These are phyloP conservation scores for Scaptomyza montana DNA, from an alignment of 1,140 invertebrate species.

Conservation along the genomic window DNA sequence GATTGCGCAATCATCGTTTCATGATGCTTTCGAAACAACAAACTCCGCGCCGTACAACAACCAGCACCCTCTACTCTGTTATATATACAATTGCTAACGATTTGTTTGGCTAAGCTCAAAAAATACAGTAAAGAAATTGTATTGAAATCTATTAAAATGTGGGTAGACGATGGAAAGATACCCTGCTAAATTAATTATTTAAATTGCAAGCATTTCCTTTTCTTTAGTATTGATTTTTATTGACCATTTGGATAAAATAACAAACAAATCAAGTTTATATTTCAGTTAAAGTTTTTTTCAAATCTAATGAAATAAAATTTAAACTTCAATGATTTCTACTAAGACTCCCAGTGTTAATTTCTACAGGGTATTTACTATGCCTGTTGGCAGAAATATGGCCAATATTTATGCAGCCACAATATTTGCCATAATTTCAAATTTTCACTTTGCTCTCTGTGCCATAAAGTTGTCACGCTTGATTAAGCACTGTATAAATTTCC, in stretches of 20 bases:
- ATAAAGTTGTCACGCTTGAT: constrained; percentile 67
- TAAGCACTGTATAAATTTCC: constrained; percentile 72
- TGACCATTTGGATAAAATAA: too few relatives aligned
- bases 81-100: constrained; percentile 68
- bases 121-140: constrained; percentile 33
- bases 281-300: background rate
- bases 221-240: too few relatives aligned
- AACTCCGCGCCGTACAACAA: background rate
- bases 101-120: constrained; percentile 63
- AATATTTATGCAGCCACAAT: constrained; percentile 73
- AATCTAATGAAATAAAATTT: too few relatives aligned
- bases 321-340: background rate
- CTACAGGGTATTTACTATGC: constrained; percentile 5
- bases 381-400: constrained; percentile 15
- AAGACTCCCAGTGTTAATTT: background rate
- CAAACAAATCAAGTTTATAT: too few relatives aligned
- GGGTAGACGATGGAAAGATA: background rate
- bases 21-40: background rate
- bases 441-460: constrained; percentile 25
- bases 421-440: constrained; percentile 61
- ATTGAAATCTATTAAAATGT: background rate
- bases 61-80: background rate
- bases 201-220: background rate
- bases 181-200: background rate
- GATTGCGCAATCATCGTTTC: constrained; percentile 50